Evolutionary conservation across 1,140 invertebrate genomes (phyloP).

Genomic region (Ips typographus): DNA sequence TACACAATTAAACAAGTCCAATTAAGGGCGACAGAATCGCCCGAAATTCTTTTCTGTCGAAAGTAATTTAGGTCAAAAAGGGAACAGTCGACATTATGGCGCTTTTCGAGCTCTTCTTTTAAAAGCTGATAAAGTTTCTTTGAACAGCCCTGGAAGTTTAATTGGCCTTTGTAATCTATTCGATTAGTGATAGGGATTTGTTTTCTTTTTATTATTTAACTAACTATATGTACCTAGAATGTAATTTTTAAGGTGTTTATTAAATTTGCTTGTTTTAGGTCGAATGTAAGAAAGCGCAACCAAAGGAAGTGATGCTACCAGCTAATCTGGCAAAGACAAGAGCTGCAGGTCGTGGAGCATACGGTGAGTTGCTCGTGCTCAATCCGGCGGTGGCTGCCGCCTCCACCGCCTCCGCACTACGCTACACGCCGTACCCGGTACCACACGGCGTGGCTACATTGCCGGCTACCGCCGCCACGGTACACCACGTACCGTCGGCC

Average conservation of each 20-base stretch:
- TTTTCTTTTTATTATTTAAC: neutral
- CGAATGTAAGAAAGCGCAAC: slow-evolving; percentile 99
- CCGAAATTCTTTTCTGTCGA: slow-evolving; percentile 33
- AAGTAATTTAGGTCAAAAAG: slow-evolving; percentile 26
- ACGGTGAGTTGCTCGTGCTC: slow-evolving; percentile 94
- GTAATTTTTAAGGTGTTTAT: too few species aligned
- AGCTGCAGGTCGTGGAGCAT: slow-evolving; percentile 86
- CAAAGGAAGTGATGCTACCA: slow-evolving; percentile 98
- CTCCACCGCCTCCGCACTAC: slow-evolving; percentile 60
- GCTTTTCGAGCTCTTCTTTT: neutral
- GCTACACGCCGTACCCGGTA: slow-evolving; percentile 65
- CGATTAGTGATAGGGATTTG: neutral
- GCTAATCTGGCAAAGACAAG: slow-evolving; percentile 91
- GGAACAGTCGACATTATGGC: slow-evolving; percentile 15
- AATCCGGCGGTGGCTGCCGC: slow-evolving; percentile 54
- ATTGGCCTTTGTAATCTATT: slow-evolving; percentile 12
- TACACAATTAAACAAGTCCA: slow-evolving; percentile 34
- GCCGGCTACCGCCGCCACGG: slow-evolving; percentile 50
- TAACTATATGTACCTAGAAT: neutral
- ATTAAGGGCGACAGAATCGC: slow-evolving; percentile 33
- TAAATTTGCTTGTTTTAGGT: slow-evolving; percentile 69
- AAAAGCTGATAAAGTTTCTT: slow-evolving; percentile 16
- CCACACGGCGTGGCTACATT: slow-evolving; percentile 53
- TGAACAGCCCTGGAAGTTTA: slow-evolving; percentile 13
- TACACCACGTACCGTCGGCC: slow-evolving; percentile 43